A percentile compares a stretch with the other conserved stretches of the same genome.
Evolutionary conservation across 2,113 vertebrate genomes (phyloP).

Genomic region (Entosphenus tridentatus): DNA sequence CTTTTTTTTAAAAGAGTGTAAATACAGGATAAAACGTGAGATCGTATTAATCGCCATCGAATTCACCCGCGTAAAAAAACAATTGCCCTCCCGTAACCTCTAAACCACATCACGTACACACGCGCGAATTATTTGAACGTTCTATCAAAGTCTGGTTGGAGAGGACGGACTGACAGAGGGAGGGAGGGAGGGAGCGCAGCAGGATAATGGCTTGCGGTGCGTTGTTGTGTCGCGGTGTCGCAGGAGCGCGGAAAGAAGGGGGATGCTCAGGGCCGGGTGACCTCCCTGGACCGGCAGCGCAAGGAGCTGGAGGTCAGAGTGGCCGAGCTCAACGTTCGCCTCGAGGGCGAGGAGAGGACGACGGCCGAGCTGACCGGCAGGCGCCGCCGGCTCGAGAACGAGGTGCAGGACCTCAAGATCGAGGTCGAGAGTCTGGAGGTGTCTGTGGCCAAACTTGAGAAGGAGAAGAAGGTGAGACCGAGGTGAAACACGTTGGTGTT

Average conservation of each 20-base stretch:
- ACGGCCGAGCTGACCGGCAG: constrained; percentile 20
- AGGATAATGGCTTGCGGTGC: no score
- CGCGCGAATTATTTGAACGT: no score
- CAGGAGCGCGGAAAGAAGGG: constrained; percentile 3
- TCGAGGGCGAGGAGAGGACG: constrained; percentile 26
- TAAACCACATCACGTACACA: no score
- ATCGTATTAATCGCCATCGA: no score
- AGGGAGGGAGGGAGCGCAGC: no score
- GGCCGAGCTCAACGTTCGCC: constrained; percentile 19
- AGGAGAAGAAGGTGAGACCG: constrained; percentile 23
- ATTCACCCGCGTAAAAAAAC: no score
- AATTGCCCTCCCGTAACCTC: no score
- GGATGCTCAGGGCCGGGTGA: neutral
- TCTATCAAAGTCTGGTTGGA: no score
- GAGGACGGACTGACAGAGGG: no score
- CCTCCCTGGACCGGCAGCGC: constrained; percentile 8
- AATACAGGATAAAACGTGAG: no score
- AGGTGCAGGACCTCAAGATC: constrained; percentile 22
- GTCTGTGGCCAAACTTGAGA: constrained; percentile 18
- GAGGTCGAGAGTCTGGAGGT: constrained; percentile 28
- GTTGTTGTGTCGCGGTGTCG: neutral
- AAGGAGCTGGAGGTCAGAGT: constrained; percentile 25
- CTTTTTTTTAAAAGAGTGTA: no score
- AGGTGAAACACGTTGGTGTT: no score
- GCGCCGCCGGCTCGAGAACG: constrained; percentile 21